Base-by-base conservation (phyloP, 2,888 invertebrate genomes). In the Aproaerema taeniolella region DNA sequence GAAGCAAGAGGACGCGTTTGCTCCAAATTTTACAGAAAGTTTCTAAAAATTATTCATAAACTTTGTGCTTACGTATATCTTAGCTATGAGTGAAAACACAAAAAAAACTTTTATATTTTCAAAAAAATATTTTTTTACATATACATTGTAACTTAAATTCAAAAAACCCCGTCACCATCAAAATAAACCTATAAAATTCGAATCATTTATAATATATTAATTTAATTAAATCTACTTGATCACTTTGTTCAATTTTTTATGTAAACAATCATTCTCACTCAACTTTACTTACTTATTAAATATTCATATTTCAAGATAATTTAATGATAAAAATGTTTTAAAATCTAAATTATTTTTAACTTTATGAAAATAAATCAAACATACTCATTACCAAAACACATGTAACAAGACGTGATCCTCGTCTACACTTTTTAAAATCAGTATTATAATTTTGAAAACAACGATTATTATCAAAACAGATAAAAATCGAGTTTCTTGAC, bases 1-100 rank as follows among this genome's bases (percentile, higher is more conserved):
- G 67, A 69, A 72, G 66, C 79, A 82, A 79, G 82, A 82, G 82
- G 82, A 82, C 82, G 81, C 74, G 49, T 75, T 80, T 81, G 77
- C 67, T 73, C 53, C 67, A 75, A 45, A 72, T 67, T 66, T 59
- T 28, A 26, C 24, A n/a, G 2, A n/a, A 26, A 20, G 5, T 6
- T 20, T 20, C n/a, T n/a, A n/a, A n/a, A n/a, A n/a, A n/a, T n/a
- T n/a, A n/a, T n/a, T n/a, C n/a, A n/a, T n/a, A n/a, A n/a, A n/a
- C n/a, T n/a, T n/a, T n/a, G n/a, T n/a, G n/a, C n/a, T n/a, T n/a
- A n/a, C n/a, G n/a, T n/a, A 20, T 20, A 8, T n/a, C 15, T 10
- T 38, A 43, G 42, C 44, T 60, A 59, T 67, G 65, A 78, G 73
- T 76, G 62, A 77, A 77, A 80, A 76, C 67, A 74, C 72, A 69